Base-by-base conservation (phyloP, 2,797 vertebrate species). In the Acanthurus leucopareius region DNA sequence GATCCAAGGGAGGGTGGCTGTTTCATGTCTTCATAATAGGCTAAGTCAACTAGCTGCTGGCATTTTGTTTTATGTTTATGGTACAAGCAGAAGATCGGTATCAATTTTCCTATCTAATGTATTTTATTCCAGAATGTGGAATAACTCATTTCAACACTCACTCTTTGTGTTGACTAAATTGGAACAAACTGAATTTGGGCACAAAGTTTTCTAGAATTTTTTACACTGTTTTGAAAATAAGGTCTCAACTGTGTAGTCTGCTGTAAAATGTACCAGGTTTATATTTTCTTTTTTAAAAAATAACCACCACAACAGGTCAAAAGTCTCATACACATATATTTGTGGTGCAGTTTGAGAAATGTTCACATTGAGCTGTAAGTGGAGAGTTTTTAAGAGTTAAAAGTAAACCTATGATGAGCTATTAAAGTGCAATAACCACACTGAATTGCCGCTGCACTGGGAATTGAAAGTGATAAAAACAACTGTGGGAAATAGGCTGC, bases 401-500 rank as follows among this genome's bases (percentile, higher is more conserved):
- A 67, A 45, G 16, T 35, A 54, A 67, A 35, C 5, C 40, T 51
- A 10, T 44, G 10, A 32, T 64, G 49, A 61, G 51, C 10, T 63
- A 44, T 19, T 57, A 2, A 10, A 4, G 14, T 63, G 59, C 10
- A 52, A 14, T n/a, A 51, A 25, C 75, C 25, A 63, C 48, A 57
- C 44, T 63, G 15, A 47, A 20, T 5, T 49, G 28, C 16, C 61
- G 56, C 44, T 71, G 16, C 69, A 62, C 25, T 62, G 44, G 61
- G 49, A 69, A 25, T 69, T 10, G 4, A 62, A 65, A 78, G 59
- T 4, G 10, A 75, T 42, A 28, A 69, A 35, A 10, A 68, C 5
- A 32, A 40, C 11, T 82, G 61, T 58, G 65, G 48, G 40, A 84
- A 42, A 78, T 7, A 52, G 54, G 40, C 59, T 69, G 44, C 52